Evolutionary conservation across 1,140 invertebrate species (phyloP).

Genomic region (Tetranychus urticae): DNA sequence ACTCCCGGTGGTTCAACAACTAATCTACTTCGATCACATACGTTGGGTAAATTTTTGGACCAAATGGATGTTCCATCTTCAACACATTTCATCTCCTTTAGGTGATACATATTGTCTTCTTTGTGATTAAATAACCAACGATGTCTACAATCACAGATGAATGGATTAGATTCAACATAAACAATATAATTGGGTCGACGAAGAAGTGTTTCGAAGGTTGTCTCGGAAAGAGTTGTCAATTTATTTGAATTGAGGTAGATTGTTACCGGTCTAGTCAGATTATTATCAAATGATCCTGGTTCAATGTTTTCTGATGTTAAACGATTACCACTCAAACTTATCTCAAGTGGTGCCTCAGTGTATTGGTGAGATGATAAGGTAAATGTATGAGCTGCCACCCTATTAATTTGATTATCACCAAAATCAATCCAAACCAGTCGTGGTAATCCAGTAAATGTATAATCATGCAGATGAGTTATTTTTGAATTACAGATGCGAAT

Average conservation of each 20-base stretch:
- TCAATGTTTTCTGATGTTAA: not conserved
- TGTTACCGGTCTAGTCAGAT: too few relatives aligned
- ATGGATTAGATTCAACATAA: not conserved
- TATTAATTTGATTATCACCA: not conserved
- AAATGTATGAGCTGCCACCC: not conserved
- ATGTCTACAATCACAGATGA: not conserved
- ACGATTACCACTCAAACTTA: not conserved
- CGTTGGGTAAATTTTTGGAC: not conserved
- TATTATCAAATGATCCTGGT: not conserved
- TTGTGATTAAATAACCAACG: not conserved
- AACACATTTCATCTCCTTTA: not conserved
- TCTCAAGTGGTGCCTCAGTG: not conserved
- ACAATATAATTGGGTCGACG: not conserved
- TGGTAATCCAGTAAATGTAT: not conserved
- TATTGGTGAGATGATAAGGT: not conserved
- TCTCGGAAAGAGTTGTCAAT: not conserved
- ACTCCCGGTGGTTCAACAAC: too few relatives aligned
- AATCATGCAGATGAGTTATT: not conserved
- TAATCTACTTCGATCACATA: too few relatives aligned
- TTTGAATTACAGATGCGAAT: not conserved
- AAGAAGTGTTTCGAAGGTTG: not conserved
- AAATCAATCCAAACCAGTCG: not conserved
- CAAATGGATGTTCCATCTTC: not conserved
- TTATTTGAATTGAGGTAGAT: not conserved
- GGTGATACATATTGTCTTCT: not conserved